A percentile compares a stretch with the other conserved stretches of the same genome.
Evolutionary conservation across 2,113 vertebrate genomes (phyloP).

Genomic region (Merops nubicus): DNA sequence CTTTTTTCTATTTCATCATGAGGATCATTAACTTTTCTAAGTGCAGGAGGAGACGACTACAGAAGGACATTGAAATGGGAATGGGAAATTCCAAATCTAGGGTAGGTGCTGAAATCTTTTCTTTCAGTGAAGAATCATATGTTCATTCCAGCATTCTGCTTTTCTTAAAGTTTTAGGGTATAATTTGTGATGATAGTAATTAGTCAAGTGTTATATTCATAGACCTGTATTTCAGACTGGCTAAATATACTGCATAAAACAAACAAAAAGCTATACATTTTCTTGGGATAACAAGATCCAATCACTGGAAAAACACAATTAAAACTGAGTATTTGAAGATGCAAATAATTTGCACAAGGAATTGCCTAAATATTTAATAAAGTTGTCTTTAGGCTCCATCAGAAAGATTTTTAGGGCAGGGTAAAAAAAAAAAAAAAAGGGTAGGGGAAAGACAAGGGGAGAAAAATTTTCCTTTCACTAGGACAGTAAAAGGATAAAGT

Average conservation of each 20-base stretch:
- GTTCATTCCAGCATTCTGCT: neutral
- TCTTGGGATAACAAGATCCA: neutral
- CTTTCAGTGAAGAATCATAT: neutral
- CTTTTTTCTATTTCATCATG: slow-evolving; percentile 84
- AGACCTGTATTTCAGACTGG: neutral
- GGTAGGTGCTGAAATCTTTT: slow-evolving; percentile 68
- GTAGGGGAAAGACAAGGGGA: neutral
- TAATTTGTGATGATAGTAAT: neutral
- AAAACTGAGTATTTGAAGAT: neutral
- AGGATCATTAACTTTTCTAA: slow-evolving; percentile 79
- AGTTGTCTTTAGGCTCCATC: neutral
- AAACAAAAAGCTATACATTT: neutral
- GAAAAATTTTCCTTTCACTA: neutral
- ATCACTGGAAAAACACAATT: neutral
- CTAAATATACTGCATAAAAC: neutral
- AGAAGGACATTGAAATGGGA: slow-evolving; percentile 86
- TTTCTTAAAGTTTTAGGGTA: neutral
- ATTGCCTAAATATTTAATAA: neutral
- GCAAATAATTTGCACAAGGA: neutral
- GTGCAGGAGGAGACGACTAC: slow-evolving; percentile 79
- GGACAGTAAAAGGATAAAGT: neutral
- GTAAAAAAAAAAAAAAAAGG: neutral
- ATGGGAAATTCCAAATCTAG: slow-evolving; percentile 87
- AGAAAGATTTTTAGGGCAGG: neutral
- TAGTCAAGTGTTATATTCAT: neutral